A percentile compares a stretch with the other conserved stretches of the same genome.
phyloP scores from a whole-genome alignment of 2,888 invertebrate genomes.

The Caenorhabditis sp. region DNA sequence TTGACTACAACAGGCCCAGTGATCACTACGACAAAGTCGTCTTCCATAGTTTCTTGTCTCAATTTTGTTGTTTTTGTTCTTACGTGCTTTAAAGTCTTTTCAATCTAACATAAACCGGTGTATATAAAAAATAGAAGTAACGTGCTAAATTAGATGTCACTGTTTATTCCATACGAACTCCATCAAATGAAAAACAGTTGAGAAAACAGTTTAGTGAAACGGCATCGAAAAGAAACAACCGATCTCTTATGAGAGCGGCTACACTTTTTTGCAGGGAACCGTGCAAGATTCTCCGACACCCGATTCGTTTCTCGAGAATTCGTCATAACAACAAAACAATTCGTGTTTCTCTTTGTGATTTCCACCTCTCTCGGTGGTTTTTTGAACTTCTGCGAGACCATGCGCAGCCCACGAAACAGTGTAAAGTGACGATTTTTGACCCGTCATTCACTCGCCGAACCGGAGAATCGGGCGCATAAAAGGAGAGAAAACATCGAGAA shows the following conservation, averaged over 20 bases:
- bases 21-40: not conserved
- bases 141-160: no score
- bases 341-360: not conserved
- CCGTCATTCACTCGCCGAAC: not conserved
- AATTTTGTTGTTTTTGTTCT: not conserved
- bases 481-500: not conserved
- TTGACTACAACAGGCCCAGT: not conserved
- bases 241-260: no score
- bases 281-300: no score
- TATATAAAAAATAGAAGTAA: no score
- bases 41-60: not conserved
- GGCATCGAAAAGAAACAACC: no score
- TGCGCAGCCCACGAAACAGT: not conserved
- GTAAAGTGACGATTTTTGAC: conserved; percentile 8
- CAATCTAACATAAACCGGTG: no score
- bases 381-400: not conserved
- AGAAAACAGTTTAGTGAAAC: no score
- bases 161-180: no score
- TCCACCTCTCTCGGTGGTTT: not conserved
- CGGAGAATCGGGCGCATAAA: not conserved
- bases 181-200: no score
- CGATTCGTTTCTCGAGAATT: no score
- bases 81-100: not conserved
- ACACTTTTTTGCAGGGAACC: no score
- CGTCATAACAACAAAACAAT: not conserved